phyloP scores from a whole-genome alignment of 2,797 vertebrate genomes.

The Nyctibius grandis region DNA sequence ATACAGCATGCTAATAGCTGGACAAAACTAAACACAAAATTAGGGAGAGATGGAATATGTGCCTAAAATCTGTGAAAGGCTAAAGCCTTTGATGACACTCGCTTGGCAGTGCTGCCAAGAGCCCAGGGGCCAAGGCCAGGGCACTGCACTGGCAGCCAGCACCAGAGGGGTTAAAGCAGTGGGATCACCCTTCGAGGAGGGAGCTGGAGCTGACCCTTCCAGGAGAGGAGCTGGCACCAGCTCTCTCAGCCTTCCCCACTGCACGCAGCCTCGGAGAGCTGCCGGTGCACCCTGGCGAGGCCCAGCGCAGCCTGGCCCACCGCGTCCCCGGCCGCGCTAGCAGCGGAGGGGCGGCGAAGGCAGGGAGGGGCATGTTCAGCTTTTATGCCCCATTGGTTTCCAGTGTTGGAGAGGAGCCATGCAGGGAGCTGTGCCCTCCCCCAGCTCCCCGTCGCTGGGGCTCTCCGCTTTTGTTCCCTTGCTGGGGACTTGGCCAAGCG shows the following conservation, averaged over 20 bases:
- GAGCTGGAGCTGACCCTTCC: neutral
- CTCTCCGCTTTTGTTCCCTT: conserved; percentile 35
- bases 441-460: neutral
- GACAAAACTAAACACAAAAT: neutral
- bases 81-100: neutral
- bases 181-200: neutral
- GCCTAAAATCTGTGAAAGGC: neutral
- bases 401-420: neutral
- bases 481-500: conserved; percentile 8
- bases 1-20: neutral
- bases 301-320: neutral
- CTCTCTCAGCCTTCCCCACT: neutral
- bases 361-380: neutral
- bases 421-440: neutral
- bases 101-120: neutral
- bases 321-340: fast-evolving
- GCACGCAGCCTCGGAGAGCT: neutral
- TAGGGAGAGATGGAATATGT: neutral
- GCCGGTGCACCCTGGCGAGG: neutral
- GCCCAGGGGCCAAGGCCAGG: neutral
- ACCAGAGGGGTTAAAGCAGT: neutral
- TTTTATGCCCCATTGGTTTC: neutral
- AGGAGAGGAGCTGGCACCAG: neutral
- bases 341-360: fast-evolving
- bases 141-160: neutral